Evolutionary conservation across 2,113 vertebrate genomes (phyloP).

Genomic region (Atherinomorus stipes): DNA sequence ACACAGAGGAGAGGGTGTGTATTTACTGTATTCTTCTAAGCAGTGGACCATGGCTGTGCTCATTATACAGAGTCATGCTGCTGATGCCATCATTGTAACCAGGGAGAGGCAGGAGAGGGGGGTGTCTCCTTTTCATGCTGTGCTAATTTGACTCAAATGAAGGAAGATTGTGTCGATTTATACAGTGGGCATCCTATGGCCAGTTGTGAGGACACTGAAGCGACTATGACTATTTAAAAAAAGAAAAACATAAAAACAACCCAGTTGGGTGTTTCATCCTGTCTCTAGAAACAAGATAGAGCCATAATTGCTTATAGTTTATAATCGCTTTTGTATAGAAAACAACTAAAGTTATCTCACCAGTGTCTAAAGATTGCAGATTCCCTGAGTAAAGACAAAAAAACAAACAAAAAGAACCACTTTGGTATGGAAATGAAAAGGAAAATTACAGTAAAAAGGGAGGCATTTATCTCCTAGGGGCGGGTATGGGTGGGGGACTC

Average conservation of each 20-base stretch:
- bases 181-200: slow-evolving; percentile 39
- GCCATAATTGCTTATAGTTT: slow-evolving; percentile 39
- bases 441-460: slow-evolving; percentile 79
- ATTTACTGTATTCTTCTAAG: slow-evolving; percentile 52
- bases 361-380: slow-evolving; percentile 19
- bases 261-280: slow-evolving; percentile 31
- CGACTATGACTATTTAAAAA: slow-evolving; percentile 47
- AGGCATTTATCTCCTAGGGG: slow-evolving; percentile 72
- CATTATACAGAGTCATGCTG: slow-evolving; percentile 70
- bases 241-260: slow-evolving; percentile 20
- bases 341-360: slow-evolving; percentile 35
- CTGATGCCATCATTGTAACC: slow-evolving; percentile 47
- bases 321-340: slow-evolving; percentile 39
- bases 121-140: slow-evolving; percentile 12
- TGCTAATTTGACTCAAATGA: slow-evolving; percentile 47
- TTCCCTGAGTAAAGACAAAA: slow-evolving; percentile 56
- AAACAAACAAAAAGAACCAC: slow-evolving; percentile 36
- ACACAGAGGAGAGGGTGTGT: slow-evolving; percentile 40
- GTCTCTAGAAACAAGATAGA: slow-evolving; percentile 1
- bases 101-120: slow-evolving; percentile 27
- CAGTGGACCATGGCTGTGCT: slow-evolving; percentile 51
- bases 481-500: slow-evolving; percentile 73
- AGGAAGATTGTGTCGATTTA: slow-evolving; percentile 52
- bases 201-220: slow-evolving; percentile 24
- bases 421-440: slow-evolving; percentile 85